Evolutionary conservation across 2,888 invertebrate genomes (phyloP), one percentile per base, ranked within the genome.

Genomic region (Zeuzera pyrina): DNA sequence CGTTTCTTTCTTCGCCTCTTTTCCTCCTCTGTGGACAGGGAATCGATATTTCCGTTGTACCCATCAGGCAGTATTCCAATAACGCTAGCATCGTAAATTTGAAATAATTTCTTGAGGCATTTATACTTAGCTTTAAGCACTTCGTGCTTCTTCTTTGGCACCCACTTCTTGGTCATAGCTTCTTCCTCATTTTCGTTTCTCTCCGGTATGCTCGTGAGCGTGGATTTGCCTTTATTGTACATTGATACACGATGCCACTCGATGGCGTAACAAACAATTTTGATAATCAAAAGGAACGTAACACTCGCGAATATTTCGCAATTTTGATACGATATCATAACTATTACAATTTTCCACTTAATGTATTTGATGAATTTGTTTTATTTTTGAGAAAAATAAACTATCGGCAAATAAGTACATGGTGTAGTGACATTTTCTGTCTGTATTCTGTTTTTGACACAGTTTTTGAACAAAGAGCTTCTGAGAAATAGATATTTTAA

Each of bases 61-160:
- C 48, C 3, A 7, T 68, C 69, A 0, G 76, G 74, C 5, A 78
- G 43, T 2, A 73, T 64, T 0, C 67, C 68, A 1, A 78, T 73
- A 0, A 79, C 66, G 30, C 70, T 77, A 0, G 79, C 78, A 26
- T 81, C 81, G 34, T 79, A 79, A 2, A 81, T 68, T 44, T 81
- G 79, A 28, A 81, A 81, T 1, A 81, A 48, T 38, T 81, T 79
- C 43, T 81, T 81, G 33, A 81, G 41, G 36, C 79, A 81, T 47
- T 78, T 81, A 33, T 81, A 81, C 39, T 81, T 81, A 1, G 77
- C 79, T 49, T 81, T 81, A 1, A 81, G 44, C 0, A 78, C 72
- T 33, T 81, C 81, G 27, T 81, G 81, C 38, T 77, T 79, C 29
- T 79, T 79, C 45, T 79, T 81, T 0, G 81, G 71, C 12, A 81